Percentiles rank a stretch among this genome's conserved stretches.
Evolutionary conservation across 2,797 vertebrate genomes (phyloP).

Genomic region (Okamejei kenojei): DNA sequence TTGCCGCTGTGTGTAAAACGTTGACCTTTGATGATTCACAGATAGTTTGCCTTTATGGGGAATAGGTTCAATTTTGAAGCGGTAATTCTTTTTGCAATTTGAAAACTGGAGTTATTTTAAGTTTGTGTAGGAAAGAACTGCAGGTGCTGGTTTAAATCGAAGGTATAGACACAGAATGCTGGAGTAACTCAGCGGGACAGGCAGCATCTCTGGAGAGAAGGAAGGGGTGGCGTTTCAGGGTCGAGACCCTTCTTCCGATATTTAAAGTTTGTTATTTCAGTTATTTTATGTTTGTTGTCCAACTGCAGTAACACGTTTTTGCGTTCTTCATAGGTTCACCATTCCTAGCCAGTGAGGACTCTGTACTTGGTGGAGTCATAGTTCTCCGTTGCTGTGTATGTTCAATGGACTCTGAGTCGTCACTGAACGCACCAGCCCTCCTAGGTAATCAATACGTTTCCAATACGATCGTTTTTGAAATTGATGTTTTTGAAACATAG

Average conservation of each 20-base stretch:
- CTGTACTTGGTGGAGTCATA: slow-evolving; percentile 92
- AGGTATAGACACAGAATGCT: too few relatives aligned
- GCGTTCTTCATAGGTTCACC: slow-evolving; percentile 76
- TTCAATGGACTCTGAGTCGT: slow-evolving; percentile 66
- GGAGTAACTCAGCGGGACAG: too few relatives aligned
- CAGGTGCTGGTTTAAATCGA: too few relatives aligned
- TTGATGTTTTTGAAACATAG: not conserved
- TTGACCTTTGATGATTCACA: not conserved
- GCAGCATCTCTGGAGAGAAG: too few relatives aligned
- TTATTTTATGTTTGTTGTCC: not conserved
- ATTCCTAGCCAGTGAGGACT: slow-evolving; percentile 86
- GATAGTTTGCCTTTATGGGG: not conserved
- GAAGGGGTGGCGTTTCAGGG: too few relatives aligned
- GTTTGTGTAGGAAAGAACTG: not conserved
- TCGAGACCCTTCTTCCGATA: too few relatives aligned
- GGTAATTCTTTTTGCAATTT: not conserved
- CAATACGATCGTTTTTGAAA: not conserved
- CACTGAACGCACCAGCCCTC: slow-evolving; percentile 77
- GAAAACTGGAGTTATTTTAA: not conserved
- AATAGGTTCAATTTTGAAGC: not conserved
- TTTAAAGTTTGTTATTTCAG: too few relatives aligned
- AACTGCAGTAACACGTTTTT: not conserved
- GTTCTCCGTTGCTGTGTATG: slow-evolving; percentile 85
- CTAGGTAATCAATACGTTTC: slow-evolving; percentile 65
- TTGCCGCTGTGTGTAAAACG: not conserved